phyloP scores from a whole-genome alignment of 2,113 vertebrate species.

The Mustela lutreola region DNA sequence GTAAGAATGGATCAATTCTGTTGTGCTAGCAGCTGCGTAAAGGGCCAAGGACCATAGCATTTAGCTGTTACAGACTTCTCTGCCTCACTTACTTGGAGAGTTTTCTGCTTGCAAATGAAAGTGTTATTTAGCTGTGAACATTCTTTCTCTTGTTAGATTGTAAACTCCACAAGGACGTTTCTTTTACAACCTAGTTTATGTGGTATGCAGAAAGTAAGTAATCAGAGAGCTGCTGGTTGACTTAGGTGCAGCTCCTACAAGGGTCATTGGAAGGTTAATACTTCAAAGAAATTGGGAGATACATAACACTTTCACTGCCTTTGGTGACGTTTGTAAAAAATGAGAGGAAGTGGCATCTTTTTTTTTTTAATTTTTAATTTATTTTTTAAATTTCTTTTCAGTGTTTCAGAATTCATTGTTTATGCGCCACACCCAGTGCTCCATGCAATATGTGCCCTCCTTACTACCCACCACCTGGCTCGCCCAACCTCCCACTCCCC shows the following conservation, averaged over 20 bases:
- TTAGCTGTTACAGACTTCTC: background rate
- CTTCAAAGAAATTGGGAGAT: background rate
- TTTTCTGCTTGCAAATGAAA: background rate
- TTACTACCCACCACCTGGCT: too few species aligned
- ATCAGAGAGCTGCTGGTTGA: background rate
- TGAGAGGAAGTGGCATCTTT: background rate
- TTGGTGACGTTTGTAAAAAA: background rate
- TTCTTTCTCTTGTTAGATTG: conserved; percentile 5
- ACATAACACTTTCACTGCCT: background rate
- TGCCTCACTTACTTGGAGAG: background rate
- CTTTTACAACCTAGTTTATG: conserved; percentile 1
- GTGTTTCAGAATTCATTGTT: too few species aligned
- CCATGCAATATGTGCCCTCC: too few species aligned
- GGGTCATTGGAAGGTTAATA: background rate
- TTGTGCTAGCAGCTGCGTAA: background rate
- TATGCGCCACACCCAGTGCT: too few species aligned
- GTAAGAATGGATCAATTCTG: background rate
- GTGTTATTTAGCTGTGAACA: background rate
- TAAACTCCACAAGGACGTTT: background rate
- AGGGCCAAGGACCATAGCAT: background rate
- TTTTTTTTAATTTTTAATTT: too few species aligned
- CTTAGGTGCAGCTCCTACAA: background rate
- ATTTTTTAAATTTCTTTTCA: too few species aligned
- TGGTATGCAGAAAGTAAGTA: background rate
- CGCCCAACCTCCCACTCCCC: too few species aligned